These are phyloP conservation scores for Euglossa dilemma DNA, from an alignment of 1,140 invertebrate species.

Conservation along the genomic window DNA sequence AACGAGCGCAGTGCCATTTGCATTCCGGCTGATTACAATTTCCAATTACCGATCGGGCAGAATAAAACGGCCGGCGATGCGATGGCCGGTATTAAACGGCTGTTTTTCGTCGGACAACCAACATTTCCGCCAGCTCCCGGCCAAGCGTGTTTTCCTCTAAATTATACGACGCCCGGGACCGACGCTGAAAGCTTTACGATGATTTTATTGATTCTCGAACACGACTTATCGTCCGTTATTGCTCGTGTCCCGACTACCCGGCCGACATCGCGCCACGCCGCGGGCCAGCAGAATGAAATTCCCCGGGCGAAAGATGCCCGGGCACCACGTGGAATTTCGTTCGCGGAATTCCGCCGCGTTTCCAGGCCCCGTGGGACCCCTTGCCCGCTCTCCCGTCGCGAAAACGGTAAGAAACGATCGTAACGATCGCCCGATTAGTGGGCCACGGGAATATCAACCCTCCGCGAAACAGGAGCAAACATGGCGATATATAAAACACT, in stretches of 20 bases:
- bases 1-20: not conserved
- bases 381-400: no score
- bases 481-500: no score
- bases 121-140: not conserved
- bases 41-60: no score
- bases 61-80: not conserved
- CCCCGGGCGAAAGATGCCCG: not conserved
- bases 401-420: not conserved
- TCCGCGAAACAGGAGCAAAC: no score
- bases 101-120: not conserved
- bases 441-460: no score
- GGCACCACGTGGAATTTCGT: slow-evolving; percentile 18
- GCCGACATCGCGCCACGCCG: not conserved
- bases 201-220: slow-evolving; percentile 28
- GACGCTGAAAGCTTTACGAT: slow-evolving; percentile 20
- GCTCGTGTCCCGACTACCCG: not conserved
- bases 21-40: not conserved
- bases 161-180: not conserved
- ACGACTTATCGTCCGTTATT: slow-evolving; percentile 14
- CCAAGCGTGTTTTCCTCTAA: not conserved
- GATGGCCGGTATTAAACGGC: not conserved
- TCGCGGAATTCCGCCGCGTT: slow-evolving; percentile 5
- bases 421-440: no score
- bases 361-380: not conserved
- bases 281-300: slow-evolving; percentile 13